Evolutionary conservation across 1,140 invertebrate genomes (phyloP).

Genomic region (Telenomus remus): DNA sequence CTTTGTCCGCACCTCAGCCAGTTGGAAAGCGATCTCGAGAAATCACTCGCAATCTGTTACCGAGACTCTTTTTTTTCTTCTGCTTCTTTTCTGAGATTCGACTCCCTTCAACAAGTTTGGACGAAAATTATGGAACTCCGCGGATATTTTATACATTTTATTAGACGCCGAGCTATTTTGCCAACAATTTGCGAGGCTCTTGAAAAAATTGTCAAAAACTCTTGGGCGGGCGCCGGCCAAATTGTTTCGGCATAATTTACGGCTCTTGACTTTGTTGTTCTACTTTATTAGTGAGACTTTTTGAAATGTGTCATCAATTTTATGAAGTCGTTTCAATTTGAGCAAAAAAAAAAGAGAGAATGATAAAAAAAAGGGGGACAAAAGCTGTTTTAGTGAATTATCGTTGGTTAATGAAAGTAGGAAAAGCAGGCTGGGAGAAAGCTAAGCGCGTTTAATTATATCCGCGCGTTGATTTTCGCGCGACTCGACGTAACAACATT

Average conservation of each 20-base stretch:
- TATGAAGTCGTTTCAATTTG: slow-evolving; percentile 31
- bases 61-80: slow-evolving; percentile 47
- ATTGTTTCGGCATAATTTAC: slow-evolving; percentile 36
- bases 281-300: slow-evolving; percentile 50
- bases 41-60: slow-evolving; percentile 52
- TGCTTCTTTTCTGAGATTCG: no score
- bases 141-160: slow-evolving; percentile 56
- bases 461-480: slow-evolving; percentile 3
- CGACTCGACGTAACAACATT: not conserved
- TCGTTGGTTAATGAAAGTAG: not conserved
- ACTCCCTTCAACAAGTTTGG: slow-evolving; percentile 13
- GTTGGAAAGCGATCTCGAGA: slow-evolving; percentile 39
- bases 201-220: slow-evolving; percentile 32
- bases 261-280: slow-evolving; percentile 26
- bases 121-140: slow-evolving; percentile 41
- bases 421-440: not conserved
- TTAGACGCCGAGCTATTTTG: slow-evolving; percentile 47
- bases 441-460: slow-evolving; percentile 12
- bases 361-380: no score
- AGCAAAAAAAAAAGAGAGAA: slow-evolving; percentile 2
- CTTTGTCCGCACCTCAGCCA: slow-evolving; percentile 24
- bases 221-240: not conserved
- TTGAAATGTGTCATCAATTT: slow-evolving; percentile 38
- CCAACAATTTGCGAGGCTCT: slow-evolving; percentile 46
- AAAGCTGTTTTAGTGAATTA: no score